Percentiles rank a stretch among this genome's conserved stretches.
Evolutionary conservation across 2,113 vertebrate genomes (phyloP).

Genomic region (Perccottus glenii): DNA sequence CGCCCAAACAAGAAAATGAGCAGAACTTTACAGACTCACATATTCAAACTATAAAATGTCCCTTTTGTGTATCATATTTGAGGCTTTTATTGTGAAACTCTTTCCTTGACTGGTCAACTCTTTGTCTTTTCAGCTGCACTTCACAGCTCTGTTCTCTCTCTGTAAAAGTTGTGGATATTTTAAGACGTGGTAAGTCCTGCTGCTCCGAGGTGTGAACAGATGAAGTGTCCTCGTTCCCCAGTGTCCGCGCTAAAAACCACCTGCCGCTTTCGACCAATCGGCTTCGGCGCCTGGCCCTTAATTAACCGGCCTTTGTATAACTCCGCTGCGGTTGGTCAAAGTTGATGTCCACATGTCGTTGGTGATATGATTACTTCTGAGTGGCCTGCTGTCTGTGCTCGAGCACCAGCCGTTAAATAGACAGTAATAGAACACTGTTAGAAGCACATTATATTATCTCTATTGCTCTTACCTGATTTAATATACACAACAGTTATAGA

Average conservation of each 20-base stretch:
- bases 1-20: too few relatives aligned
- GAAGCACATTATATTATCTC: too few relatives aligned
- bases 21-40: too few relatives aligned
- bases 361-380: background rate
- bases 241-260: constrained; percentile 4
- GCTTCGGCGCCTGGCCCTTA: background rate
- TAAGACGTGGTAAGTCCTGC: background rate
- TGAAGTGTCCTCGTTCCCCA: background rate
- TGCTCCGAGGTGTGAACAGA: constrained; percentile 6
- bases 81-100: too few relatives aligned
- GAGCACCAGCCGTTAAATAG: background rate
- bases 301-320: background rate
- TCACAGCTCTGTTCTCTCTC: background rate
- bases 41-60: too few relatives aligned
- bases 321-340: background rate
- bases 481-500: too few relatives aligned
- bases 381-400: background rate
- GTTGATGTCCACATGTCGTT: background rate
- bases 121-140: background rate
- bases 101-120: background rate
- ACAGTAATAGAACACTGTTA: too few relatives aligned
- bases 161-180: constrained; percentile 5
- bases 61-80: too few relatives aligned
- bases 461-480: too few relatives aligned
- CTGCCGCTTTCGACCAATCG: background rate